These are phyloP conservation scores for Chelmon rostratus DNA, from an alignment of 2,797 vertebrate genomes.

Conservation along the genomic window DNA sequence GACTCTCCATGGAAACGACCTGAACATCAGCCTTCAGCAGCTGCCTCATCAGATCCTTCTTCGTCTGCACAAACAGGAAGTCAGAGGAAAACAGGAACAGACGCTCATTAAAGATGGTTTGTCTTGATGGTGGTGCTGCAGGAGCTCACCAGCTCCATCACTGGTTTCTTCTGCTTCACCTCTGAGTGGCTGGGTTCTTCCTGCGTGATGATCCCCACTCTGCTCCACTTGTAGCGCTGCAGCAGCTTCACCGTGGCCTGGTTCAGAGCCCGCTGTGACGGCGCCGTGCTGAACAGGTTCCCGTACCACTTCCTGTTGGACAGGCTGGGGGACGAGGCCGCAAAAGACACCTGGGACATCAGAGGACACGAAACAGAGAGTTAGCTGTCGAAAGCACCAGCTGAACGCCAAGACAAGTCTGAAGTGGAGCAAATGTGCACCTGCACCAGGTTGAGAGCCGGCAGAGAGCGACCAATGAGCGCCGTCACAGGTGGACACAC, in stretches of 20 bases:
- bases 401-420: fast-evolving
- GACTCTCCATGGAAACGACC: conserved; percentile 87
- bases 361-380: not conserved
- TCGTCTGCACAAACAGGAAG: conserved; percentile 83
- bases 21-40: conserved; percentile 88
- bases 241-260: conserved; percentile 91
- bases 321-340: conserved; percentile 85
- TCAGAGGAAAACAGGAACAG: not conserved
- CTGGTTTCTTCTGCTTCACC: conserved; percentile 73
- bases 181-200: conserved; percentile 88
- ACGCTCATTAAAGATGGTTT: not conserved
- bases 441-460: conserved; percentile 71
- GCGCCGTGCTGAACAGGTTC: conserved; percentile 91
- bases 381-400: not conserved
- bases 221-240: conserved; percentile 88
- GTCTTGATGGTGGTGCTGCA: not conserved
- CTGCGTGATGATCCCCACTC: conserved; percentile 90
- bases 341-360: conserved; percentile 90
- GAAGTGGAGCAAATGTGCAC: conserved; percentile 29
- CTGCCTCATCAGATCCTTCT: conserved; percentile 89
- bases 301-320: conserved; percentile 91
- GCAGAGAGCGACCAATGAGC: conserved; percentile 74
- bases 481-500: conserved; percentile 91
- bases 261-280: conserved; percentile 91
- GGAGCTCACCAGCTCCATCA: not conserved